Base-by-base conservation (phyloP, 2,888 invertebrate genomes). In the Pheosia gnoma region DNA sequence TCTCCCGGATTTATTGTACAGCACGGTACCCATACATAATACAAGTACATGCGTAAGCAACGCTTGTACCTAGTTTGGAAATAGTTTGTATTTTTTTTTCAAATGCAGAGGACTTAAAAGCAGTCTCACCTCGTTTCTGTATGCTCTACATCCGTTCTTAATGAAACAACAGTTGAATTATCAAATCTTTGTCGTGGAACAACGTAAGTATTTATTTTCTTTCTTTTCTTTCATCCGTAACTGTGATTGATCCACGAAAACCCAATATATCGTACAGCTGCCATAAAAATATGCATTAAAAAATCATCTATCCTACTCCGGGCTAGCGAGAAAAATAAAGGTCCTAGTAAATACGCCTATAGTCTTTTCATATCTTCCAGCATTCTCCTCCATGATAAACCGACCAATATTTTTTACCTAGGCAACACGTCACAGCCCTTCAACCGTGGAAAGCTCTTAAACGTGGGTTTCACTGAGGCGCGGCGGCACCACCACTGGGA, bases 161-260 rank as follows among this genome's bases (percentile, higher is more conserved):
- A 96, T 96, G 84, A 95, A 96, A 71, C 99, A 99, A 86, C 96
- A 97, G 86, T 91, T 98, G 72, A 97, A 98, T 78, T 99, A 98
- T 88, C 96, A 97, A 66, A 96, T 99, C 76, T 98, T 97, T 87
- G 95, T 99, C 38, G 94, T 98, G 13, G 98, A 98, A 88, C 97
- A 96, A 79, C 95, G 96, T 94, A 67, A 85, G 86, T 77, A 60
- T 0, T 25, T 43, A 43, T 43, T 43, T 9, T 9, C 0, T 25
- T 25, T 25, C 0, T 25, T 25, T 25, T 25, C 2, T 25, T 25
- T 2, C 25, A 25, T 43, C 41, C 41, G 41, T 43, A 9, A 43
- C 1, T 43, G 25, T 43, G 10, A 9, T 43, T 43, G 4, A 43
- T 4, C 4, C n/a, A 39, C 10, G 7, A 43, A 36, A 52, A 43